phyloP scores from a whole-genome alignment of 92 coral and sea anemone species.

The Parazoanthus swiftii region DNA sequence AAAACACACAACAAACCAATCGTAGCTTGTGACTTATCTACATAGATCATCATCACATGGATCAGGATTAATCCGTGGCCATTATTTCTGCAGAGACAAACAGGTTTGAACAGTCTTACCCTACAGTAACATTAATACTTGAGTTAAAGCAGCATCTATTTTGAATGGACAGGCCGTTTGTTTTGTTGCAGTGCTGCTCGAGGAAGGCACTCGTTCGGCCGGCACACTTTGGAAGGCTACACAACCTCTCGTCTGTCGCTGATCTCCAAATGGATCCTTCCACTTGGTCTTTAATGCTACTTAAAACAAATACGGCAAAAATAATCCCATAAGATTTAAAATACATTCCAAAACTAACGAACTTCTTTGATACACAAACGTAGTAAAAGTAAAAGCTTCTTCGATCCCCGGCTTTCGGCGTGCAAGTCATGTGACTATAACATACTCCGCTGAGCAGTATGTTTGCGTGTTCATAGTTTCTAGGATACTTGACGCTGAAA shows the following conservation, averaged over 20 bases:
- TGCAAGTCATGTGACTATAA: conserved; percentile 31
- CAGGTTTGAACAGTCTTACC: conserved; percentile 52
- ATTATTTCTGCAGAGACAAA: background rate
- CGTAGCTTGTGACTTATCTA: too few species aligned
- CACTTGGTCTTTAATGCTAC: conserved; percentile 33
- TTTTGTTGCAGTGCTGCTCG: conserved; percentile 7
- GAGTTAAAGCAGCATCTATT: conserved; percentile 69
- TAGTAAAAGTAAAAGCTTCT: background rate
- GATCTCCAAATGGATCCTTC: conserved; percentile 38
- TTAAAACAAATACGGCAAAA: conserved; percentile 41
- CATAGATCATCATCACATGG: too few species aligned
- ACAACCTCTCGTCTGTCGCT: background rate
- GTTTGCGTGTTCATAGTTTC: conserved; percentile 68
- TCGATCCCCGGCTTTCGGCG: background rate
- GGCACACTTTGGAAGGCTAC: conserved; percentile 42
- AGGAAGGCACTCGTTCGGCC: conserved; percentile 39
- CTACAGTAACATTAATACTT: conserved; percentile 51
- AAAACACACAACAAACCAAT: too few species aligned
- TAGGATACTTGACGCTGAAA: conserved; percentile 77
- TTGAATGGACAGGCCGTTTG: background rate
- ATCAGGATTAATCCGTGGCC: too few species aligned
- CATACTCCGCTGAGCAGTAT: conserved; percentile 52
- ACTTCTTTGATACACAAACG: background rate
- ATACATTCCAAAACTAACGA: conserved; percentile 6
- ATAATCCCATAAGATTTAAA: conserved; percentile 8